phyloP scores from a whole-genome alignment of 2,797 vertebrate species.

The Harpagifer antarcticus region DNA sequence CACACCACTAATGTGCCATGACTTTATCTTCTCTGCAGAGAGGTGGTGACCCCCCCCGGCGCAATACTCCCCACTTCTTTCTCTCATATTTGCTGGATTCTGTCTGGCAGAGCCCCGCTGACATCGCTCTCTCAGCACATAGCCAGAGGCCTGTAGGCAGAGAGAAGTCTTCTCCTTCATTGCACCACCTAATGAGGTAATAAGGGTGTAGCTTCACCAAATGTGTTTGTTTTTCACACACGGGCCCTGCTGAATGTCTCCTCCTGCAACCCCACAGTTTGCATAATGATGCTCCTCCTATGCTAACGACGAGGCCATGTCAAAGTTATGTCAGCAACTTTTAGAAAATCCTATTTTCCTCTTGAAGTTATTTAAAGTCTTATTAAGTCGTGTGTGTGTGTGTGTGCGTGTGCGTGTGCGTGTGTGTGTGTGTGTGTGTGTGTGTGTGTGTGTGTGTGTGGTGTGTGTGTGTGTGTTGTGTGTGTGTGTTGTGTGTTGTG shows the following conservation, averaged over 20 bases:
- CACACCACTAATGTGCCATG: slow-evolving; percentile 12
- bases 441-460: too few relatives aligned
- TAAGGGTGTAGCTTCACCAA: slow-evolving; percentile 72
- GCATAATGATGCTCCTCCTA: slow-evolving; percentile 52
- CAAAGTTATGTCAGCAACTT: not conserved
- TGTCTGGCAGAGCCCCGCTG: slow-evolving; percentile 21
- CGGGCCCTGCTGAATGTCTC: slow-evolving; percentile 65
- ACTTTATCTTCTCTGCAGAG: slow-evolving; percentile 27
- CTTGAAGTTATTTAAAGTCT: not conserved
- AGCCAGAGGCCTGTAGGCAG: slow-evolving; percentile 37
- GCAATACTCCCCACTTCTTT: slow-evolving; percentile 11
- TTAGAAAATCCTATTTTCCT: not conserved
- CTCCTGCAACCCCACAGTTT: slow-evolving; percentile 63
- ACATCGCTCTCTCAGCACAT: slow-evolving; percentile 29
- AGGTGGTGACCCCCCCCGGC: slow-evolving; percentile 36
- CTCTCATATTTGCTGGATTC: slow-evolving; percentile 10
- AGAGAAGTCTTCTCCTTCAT: slow-evolving; percentile 25
- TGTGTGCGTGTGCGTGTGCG: too few relatives aligned
- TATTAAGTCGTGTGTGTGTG: too few relatives aligned
- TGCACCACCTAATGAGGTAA: slow-evolving; percentile 69
- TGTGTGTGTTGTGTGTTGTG: too few relatives aligned
- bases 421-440: too few relatives aligned
- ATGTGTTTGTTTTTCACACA: slow-evolving; percentile 76
- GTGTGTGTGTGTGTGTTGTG: too few relatives aligned
- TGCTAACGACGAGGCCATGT: slow-evolving; percentile 32